Evolutionary conservation across 2,888 invertebrate species (phyloP).

Genomic region (Agelastica alni): DNA sequence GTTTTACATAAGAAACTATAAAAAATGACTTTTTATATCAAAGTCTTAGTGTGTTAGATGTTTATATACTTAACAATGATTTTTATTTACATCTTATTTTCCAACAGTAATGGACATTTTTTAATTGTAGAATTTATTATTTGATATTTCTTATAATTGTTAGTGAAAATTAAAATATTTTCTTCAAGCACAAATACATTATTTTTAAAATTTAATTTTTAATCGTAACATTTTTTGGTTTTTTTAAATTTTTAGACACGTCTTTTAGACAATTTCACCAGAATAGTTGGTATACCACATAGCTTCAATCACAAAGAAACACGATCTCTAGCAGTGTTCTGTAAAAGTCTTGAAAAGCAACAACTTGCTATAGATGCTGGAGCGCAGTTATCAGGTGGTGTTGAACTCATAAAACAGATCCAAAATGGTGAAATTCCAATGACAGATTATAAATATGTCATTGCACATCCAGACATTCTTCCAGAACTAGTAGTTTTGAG

Average conservation of each 20-base stretch:
- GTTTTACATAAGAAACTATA: too few relatives aligned
- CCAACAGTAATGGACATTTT: too few relatives aligned
- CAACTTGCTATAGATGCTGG: slow-evolving; percentile 70
- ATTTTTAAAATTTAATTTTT: too few relatives aligned
- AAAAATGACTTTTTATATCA: too few relatives aligned
- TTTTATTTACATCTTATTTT: too few relatives aligned
- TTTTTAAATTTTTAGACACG: slow-evolving; percentile 68
- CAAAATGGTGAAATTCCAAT: slow-evolving; percentile 68
- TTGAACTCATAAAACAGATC: slow-evolving; percentile 75
- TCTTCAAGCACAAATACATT: too few relatives aligned
- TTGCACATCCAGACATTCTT: slow-evolving; percentile 80
- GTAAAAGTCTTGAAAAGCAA: slow-evolving; percentile 67
- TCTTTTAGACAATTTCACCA: slow-evolving; percentile 70
- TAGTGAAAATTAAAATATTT: too few relatives aligned
- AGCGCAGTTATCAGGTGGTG: slow-evolving; percentile 73
- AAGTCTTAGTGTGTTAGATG: too few relatives aligned
- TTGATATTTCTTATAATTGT: too few relatives aligned
- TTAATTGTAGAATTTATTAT: too few relatives aligned
- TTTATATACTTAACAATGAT: too few relatives aligned
- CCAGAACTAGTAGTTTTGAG: slow-evolving; percentile 75
- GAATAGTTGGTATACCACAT: slow-evolving; percentile 70
- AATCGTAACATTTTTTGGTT: too few relatives aligned
- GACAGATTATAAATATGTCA: slow-evolving; percentile 70
- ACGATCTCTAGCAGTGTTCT: slow-evolving; percentile 74
- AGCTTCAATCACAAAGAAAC: slow-evolving; percentile 71